A percentile compares a stretch with the other conserved stretches of the same genome.
phyloP scores from a whole-genome alignment of 2,888 invertebrate species.

The Adela reaumurella region DNA sequence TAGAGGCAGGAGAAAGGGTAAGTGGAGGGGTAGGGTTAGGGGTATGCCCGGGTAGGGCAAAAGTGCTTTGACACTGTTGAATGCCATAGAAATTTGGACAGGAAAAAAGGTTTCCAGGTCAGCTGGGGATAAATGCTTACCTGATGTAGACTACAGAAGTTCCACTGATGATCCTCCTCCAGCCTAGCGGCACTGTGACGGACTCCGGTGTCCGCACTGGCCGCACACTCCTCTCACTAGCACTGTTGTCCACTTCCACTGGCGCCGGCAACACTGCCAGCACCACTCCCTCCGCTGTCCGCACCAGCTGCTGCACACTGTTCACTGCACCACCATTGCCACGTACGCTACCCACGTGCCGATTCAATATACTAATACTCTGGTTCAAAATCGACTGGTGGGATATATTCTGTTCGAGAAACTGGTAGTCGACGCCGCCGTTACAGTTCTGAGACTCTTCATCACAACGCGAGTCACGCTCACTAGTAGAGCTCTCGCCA shows the following conservation, averaged over 20 bases:
- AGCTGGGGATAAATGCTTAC: conserved; percentile 26
- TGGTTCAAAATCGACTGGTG: conserved; percentile 52
- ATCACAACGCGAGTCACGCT: conserved; percentile 1
- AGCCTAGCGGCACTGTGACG: conserved; percentile 43
- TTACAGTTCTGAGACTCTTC: conserved; percentile 17
- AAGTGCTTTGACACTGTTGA: too few species aligned
- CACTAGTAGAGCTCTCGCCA: background rate
- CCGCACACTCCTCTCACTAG: conserved; percentile 10
- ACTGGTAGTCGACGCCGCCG: conserved; percentile 42
- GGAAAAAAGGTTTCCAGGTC: too few species aligned
- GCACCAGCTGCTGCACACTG: conserved; percentile 30
- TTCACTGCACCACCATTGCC: conserved; percentile 36
- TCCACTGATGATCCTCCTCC: conserved; percentile 44
- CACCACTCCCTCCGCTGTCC: conserved; percentile 46
- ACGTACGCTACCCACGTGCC: conserved; percentile 44
- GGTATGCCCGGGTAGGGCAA: too few species aligned
- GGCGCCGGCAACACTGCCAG: conserved; percentile 40
- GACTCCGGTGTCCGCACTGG: conserved; percentile 11
- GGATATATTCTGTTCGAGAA: conserved; percentile 51
- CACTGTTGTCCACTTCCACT: conserved; percentile 22
- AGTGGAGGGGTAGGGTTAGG: too few species aligned
- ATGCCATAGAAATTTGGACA: too few species aligned
- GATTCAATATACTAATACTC: conserved; percentile 50
- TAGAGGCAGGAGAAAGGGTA: too few species aligned
- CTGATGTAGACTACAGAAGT: conserved; percentile 42